Evolutionary conservation across 2,888 invertebrate species (phyloP).

Genomic region (Chromoteleia sp.): DNA sequence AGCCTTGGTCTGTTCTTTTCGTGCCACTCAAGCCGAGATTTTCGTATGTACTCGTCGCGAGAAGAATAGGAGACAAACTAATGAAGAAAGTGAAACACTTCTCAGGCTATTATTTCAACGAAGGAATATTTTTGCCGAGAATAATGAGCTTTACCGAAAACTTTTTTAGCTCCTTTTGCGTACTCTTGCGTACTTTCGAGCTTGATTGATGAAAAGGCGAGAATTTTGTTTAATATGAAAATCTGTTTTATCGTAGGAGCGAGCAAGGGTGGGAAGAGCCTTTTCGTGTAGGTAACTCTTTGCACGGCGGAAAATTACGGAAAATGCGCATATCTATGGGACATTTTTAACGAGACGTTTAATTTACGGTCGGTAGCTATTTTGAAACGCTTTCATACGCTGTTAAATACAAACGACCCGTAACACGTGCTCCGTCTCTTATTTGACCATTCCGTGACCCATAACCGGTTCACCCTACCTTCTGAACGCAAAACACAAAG

Average conservation of each 20-base stretch:
- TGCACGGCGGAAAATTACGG: neutral
- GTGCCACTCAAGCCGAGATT: constrained; percentile 49
- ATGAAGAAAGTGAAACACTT: constrained; percentile 54
- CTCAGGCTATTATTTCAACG: constrained; percentile 19
- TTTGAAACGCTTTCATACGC: constrained; percentile 14
- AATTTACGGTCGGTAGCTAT: neutral
- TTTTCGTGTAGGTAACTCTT: constrained; percentile 7
- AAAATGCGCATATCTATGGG: neutral
- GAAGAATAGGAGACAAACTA: constrained; percentile 53
- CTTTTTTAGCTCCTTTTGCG: constrained; percentile 18
- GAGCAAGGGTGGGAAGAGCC: neutral
- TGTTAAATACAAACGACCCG: constrained; percentile 4
- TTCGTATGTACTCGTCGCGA: constrained; percentile 33
- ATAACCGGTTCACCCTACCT: constrained; percentile 1
- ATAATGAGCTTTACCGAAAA: constrained; percentile 19
- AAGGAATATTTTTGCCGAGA: constrained; percentile 17
- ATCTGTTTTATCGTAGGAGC: neutral
- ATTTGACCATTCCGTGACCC: constrained; percentile 12
- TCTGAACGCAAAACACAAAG: neutral
- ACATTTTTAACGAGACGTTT: constrained; percentile 17
- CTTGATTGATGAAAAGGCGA: constrained; percentile 7
- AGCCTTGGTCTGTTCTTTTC: constrained; percentile 72
- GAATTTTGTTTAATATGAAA: constrained; percentile 10
- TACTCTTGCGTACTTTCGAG: neutral
- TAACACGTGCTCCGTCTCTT: constrained; percentile 6